These are phyloP conservation scores for Tipula vernalis DNA, from an alignment of 2,888 invertebrate species.

Conservation along the genomic window DNA sequence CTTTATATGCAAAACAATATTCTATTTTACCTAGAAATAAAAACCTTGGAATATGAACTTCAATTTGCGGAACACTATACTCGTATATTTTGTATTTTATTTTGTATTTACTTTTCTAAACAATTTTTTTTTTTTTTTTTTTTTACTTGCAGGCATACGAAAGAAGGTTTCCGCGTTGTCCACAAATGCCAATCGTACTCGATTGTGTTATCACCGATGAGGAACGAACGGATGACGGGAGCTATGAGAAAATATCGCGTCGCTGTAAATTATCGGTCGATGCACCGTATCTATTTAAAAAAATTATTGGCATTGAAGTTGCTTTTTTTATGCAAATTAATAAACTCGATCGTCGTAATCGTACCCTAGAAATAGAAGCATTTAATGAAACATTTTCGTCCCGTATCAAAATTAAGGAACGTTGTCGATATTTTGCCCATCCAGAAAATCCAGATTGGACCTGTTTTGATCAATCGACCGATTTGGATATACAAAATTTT, in stretches of 20 bases:
- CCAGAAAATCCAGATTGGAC: constrained; percentile 92
- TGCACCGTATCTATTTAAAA: constrained; percentile 87
- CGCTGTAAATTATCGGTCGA: constrained; percentile 85
- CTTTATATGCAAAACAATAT: too few species aligned
- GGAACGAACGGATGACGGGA: constrained; percentile 61
- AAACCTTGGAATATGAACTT: background rate
- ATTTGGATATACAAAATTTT: constrained; percentile 86
- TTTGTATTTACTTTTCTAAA: constrained; percentile 5
- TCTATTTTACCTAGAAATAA: background rate
- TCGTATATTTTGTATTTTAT: too few species aligned
- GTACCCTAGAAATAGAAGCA: constrained; percentile 79
- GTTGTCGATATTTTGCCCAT: constrained; percentile 59
- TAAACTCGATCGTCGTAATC: constrained; percentile 60
- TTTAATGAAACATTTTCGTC: constrained; percentile 81
- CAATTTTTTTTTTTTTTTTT: constrained; percentile 8
- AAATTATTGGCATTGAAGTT: constrained; percentile 86
- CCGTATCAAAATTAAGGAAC: constrained; percentile 74
- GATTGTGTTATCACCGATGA: constrained; percentile 74
- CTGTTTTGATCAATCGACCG: constrained; percentile 88
- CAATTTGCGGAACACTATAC: too few species aligned
- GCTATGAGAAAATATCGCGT: constrained; percentile 66
- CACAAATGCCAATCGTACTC: constrained; percentile 87
- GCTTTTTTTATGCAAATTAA: constrained; percentile 87
- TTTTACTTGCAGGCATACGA: constrained; percentile 69
- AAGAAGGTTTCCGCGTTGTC: constrained; percentile 82